These are phyloP conservation scores for Echinarachnius parma DNA, from an alignment of 53 echinoderm and acorn worm species.

Conservation along the genomic window DNA sequence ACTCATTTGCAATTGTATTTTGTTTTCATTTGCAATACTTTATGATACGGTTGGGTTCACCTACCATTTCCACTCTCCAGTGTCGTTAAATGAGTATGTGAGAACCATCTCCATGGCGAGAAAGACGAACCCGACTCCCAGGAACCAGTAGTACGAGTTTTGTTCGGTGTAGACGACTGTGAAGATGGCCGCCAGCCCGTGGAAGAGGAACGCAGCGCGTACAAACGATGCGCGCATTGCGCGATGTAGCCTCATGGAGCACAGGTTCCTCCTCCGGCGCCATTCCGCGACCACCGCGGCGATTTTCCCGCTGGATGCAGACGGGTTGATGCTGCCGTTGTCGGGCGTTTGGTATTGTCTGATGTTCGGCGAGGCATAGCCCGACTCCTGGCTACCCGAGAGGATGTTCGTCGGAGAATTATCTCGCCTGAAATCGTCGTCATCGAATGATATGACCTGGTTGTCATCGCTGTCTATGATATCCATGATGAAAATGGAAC, in stretches of 20 bases:
- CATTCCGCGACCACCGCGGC: slow-evolving; percentile 1
- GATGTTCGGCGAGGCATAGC: slow-evolving; percentile 19
- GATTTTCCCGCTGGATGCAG: neutral
- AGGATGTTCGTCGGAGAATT: neutral
- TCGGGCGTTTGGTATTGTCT: slow-evolving; percentile 4
- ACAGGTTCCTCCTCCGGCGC: slow-evolving; percentile 12
- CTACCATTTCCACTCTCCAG: slow-evolving; percentile 95
- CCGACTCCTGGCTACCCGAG: slow-evolving; percentile 29
- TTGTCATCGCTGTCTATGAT: neutral
- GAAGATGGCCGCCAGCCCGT: slow-evolving; percentile 69
- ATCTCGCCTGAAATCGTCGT: neutral
- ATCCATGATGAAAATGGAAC: neutral
- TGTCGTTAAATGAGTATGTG: slow-evolving; percentile 75
- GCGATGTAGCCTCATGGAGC: slow-evolving; percentile 57
- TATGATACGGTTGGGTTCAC: too few species aligned
- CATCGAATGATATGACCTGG: neutral
- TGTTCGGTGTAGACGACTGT: slow-evolving; percentile 71
- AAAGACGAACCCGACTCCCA: slow-evolving; percentile 60
- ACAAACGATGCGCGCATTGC: slow-evolving; percentile 72
- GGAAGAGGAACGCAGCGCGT: slow-evolving; percentile 67
- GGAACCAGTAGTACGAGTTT: slow-evolving; percentile 79
- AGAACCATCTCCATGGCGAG: slow-evolving; percentile 79
- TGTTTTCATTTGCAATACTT: too few species aligned
- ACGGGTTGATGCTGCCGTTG: neutral
- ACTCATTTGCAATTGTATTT: too few species aligned